Conservation (phyloP, 2,888 invertebrate genomes). For the Drosophila conformis region DNA sequence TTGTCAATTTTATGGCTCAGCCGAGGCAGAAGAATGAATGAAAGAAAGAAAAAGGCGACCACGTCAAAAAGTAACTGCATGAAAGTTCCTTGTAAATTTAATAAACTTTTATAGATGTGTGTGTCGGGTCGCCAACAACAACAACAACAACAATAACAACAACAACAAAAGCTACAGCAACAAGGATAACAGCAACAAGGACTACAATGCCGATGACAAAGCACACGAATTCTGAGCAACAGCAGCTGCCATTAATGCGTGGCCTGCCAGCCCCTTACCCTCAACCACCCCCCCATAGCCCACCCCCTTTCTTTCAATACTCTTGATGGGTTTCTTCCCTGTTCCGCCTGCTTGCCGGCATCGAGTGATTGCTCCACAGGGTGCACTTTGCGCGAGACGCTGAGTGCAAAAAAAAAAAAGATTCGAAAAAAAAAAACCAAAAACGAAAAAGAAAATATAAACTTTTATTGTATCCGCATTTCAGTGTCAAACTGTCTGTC, state of each 20-base stretch:
- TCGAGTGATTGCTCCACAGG: slow-evolving; percentile 78
- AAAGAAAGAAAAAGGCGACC: slow-evolving; percentile 52
- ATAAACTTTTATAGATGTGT: slow-evolving; percentile 76
- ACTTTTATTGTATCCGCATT: slow-evolving; percentile 80
- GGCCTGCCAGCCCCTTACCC: slow-evolving; percentile 39
- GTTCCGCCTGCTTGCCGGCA: slow-evolving; percentile 43
- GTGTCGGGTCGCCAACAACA: slow-evolving; percentile 33
- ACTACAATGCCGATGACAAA: slow-evolving; percentile 31
- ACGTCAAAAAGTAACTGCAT: slow-evolving; percentile 79
- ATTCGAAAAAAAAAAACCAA: not conserved
- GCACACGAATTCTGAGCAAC: slow-evolving; percentile 48
- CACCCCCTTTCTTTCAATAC: slow-evolving; percentile 57
- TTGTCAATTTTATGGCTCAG: slow-evolving; percentile 74
- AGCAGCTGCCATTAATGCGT: slow-evolving; percentile 77
- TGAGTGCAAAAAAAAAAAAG: slow-evolving; percentile 23
- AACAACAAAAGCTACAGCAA: slow-evolving; percentile 45
- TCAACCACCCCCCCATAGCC: not conserved
- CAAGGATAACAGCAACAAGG: slow-evolving; percentile 15
- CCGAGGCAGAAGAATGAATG: slow-evolving; percentile 36
- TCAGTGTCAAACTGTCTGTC: slow-evolving; percentile 65
- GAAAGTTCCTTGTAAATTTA: slow-evolving; percentile 79
- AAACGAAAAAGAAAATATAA: slow-evolving; percentile 43
- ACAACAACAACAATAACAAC: slow-evolving; percentile 9
- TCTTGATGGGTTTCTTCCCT: slow-evolving; percentile 40
- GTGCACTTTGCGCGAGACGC: slow-evolving; percentile 70